These are phyloP conservation scores for Auanema freiburgensis DNA, from an alignment of 2,888 invertebrate genomes.

Conservation along the genomic window DNA sequence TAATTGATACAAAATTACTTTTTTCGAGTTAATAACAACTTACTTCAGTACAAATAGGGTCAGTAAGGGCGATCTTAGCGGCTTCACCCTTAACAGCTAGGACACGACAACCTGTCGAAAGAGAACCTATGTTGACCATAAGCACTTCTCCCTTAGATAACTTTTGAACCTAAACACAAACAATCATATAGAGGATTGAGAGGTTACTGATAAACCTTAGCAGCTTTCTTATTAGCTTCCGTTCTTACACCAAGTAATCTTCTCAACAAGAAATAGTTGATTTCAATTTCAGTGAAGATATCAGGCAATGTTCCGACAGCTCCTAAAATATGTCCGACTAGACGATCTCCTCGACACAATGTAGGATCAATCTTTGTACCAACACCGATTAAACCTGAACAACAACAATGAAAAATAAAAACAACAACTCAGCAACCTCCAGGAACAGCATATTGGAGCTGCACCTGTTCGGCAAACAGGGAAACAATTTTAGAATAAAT, in stretches of 20 bases:
- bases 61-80: conserved; percentile 84
- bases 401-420: not conserved
- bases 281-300: conserved; percentile 79
- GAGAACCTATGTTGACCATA: conserved; percentile 95
- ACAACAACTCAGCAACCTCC: conserved; percentile 81
- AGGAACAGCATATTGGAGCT: conserved; percentile 93
- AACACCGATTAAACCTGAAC: conserved; percentile 85
- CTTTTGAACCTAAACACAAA: conserved; percentile 32
- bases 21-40: not conserved
- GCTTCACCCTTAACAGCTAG: conserved; percentile 70
- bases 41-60: conserved; percentile 94
- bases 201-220: conserved; percentile 76
- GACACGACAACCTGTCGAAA: conserved; percentile 84
- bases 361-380: conserved; percentile 99
- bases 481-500: conserved; percentile 95
- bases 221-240: conserved; percentile 97
- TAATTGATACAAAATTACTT: conserved; percentile 62
- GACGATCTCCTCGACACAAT: conserved; percentile 92
- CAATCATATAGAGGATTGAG: not conserved
- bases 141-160: conserved; percentile 69
- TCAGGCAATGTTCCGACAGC: conserved; percentile 94
- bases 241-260: conserved; percentile 94
- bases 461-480: conserved; percentile 95
- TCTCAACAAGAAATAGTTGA: conserved; percentile 93
- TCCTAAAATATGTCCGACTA: conserved; percentile 89